Percentiles rank a stretch among this genome's conserved stretches.
These are phyloP conservation scores for Porites evermanni DNA, from an alignment of 92 coral and sea anemone genomes.

Conservation along the genomic window DNA sequence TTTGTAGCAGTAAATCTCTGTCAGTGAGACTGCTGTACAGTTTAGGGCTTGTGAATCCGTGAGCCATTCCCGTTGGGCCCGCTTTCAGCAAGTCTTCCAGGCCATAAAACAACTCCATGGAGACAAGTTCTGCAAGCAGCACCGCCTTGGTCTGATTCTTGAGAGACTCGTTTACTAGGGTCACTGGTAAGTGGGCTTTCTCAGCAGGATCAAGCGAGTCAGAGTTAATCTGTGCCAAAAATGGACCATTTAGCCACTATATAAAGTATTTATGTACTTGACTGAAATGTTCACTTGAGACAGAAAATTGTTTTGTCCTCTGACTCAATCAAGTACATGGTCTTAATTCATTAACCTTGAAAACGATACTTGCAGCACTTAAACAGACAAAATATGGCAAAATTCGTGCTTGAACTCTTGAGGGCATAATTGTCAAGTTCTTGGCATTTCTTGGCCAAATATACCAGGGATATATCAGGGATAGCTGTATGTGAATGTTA, in stretches of 20 bases:
- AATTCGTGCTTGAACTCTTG: not conserved
- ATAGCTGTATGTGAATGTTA: not conserved
- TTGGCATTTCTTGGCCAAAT: not conserved
- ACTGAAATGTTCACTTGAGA: not conserved
- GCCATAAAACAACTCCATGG: constrained; percentile 90
- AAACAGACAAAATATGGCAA: no score
- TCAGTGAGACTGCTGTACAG: constrained; percentile 66
- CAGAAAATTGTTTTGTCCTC: no score
- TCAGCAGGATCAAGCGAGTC: not conserved
- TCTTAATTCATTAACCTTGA: no score
- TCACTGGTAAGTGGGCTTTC: constrained; percentile 1
- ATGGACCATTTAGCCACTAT: no score
- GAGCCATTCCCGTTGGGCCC: constrained; percentile 52
- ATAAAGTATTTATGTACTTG: not conserved
- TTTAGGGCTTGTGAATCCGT: constrained; percentile 62
- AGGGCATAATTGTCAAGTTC: not conserved
- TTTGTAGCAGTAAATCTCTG: constrained; percentile 79
- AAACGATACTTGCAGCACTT: no score
- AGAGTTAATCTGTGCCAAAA: constrained; percentile 10
- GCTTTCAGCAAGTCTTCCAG: constrained; percentile 80
- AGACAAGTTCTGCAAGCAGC: constrained; percentile 80
- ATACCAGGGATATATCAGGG: not conserved
- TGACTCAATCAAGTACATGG: no score
- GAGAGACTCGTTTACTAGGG: constrained; percentile 63
- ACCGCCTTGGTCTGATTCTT: constrained; percentile 90